phyloP scores from a whole-genome alignment of 2,888 invertebrate species.

The Sinotaia quadrata region DNA sequence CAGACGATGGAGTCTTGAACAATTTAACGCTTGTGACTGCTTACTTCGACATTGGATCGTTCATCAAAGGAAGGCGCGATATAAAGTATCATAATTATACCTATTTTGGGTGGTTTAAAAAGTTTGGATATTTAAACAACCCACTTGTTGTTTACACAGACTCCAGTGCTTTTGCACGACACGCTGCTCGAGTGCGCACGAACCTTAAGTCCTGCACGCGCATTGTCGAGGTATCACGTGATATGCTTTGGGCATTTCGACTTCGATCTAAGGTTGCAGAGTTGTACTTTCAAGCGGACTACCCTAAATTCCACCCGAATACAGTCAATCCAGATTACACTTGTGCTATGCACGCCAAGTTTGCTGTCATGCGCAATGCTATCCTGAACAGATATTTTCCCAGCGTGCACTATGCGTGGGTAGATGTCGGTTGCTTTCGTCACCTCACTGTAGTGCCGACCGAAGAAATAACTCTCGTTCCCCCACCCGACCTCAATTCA shows the following conservation, averaged over 20 bases:
- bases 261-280: not conserved
- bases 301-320: constrained; percentile 19
- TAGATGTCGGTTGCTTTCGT: constrained; percentile 18
- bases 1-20: not conserved
- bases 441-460: not conserved
- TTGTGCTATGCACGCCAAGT: constrained; percentile 27
- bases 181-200: not conserved
- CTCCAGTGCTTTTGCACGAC: not conserved
- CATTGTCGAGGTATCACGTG: not conserved
- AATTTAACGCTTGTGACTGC: not conserved
- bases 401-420: constrained; percentile 6
- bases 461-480: not conserved
- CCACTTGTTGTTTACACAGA: not conserved
- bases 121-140: not conserved
- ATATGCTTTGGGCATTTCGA: constrained; percentile 12
- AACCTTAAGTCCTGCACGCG: not conserved
- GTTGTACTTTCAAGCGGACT: constrained; percentile 1
- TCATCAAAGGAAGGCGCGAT: not conserved
- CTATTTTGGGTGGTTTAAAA: not conserved
- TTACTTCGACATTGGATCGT: not conserved
- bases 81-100: no score
- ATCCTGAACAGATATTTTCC: not conserved
- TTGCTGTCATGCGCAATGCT: constrained; percentile 7
- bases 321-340: constrained; percentile 16
- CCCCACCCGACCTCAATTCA: not conserved